Conservation (phyloP, 2,888 invertebrate genomes). For the Margaritifera margaritifera region DNA sequence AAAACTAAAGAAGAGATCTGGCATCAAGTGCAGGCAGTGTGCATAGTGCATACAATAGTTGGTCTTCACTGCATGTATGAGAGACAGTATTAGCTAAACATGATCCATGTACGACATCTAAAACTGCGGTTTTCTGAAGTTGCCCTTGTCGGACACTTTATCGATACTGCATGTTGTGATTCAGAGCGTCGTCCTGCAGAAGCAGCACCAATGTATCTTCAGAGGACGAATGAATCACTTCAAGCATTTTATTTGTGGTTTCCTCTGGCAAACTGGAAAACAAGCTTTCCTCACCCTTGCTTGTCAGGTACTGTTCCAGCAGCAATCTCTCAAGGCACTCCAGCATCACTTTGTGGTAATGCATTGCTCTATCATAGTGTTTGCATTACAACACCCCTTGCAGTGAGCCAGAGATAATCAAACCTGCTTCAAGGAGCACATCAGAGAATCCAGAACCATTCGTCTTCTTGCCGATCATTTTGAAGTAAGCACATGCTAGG, state of each 20-base stretch:
- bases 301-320: slow-evolving; percentile 8
- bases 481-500: slow-evolving; percentile 13
- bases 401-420: slow-evolving; percentile 33
- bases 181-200: slow-evolving; percentile 10
- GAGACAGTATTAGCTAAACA: slow-evolving; percentile 26
- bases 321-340: too few species aligned
- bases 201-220: background rate
- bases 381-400: slow-evolving; percentile 33
- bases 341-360: slow-evolving; percentile 22
- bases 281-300: background rate
- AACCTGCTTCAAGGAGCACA: slow-evolving; percentile 21
- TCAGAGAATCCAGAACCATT: slow-evolving; percentile 20
- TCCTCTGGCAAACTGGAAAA: background rate
- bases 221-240: background rate
- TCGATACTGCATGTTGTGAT: slow-evolving; percentile 9
- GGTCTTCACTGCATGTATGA: slow-evolving; percentile 25
- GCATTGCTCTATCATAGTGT: slow-evolving; percentile 12
- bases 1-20: slow-evolving; percentile 36
- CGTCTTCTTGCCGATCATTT: slow-evolving; percentile 20
- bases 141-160: slow-evolving; percentile 10
- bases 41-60: slow-evolving; percentile 25
- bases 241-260: background rate
- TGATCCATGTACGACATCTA: slow-evolving; percentile 36
- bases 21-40: slow-evolving; percentile 17
- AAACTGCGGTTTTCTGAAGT: slow-evolving; percentile 24